Evolutionary conservation across 2,113 vertebrate genomes (phyloP), one percentile per base, ranked within the genome.

Genomic region (Tursiops truncatus): DNA sequence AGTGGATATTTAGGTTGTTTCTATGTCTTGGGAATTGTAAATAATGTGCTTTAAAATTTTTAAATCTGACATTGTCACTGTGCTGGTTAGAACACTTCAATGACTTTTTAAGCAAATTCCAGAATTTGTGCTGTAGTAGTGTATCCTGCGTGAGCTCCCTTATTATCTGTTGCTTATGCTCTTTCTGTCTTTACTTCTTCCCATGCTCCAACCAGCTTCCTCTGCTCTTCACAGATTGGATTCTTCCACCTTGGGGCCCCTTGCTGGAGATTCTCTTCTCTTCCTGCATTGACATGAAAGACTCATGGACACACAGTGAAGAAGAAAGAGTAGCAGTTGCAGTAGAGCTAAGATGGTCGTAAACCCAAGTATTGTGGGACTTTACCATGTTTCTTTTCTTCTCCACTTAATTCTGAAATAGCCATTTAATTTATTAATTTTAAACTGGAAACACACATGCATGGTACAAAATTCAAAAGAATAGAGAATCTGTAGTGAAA

Each of bases 261-360:
- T 28, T 20, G 33, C 33, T 85, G 26, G n/a, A 86, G 53, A 80
- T 8, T 41, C 7, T 60, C 36, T 91, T 53, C 62, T 85, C 86
- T 44, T 96, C 63, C 89, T 85, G 94, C 94, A 94, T 94, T 96
- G 92, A 76, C 87, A 71, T 31, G 56, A 95, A 3, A 41, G 62
- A 98, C 89, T 91, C 90, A 84, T 70, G 65, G 93, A 76, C 60
- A 70, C 1, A 25, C 23, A 62, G 60, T 60, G 26, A 14, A 6
- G 13, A 92, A 94, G 56, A 90, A 92, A 28, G 26, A 93, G 70
- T 70, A 71, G 44, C 15, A 36, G 76, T 80, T 50, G 20, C 89
- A 95, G n/a, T 85, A 81, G 12, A 2, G 44, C 67, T 89, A 63
- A 98, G 73, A 18, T 63, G 88, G 74, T 6, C 56, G 4, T 68